These are phyloP conservation scores for Plodia interpunctella DNA, from an alignment of 1,140 invertebrate genomes.

Conservation along the genomic window DNA sequence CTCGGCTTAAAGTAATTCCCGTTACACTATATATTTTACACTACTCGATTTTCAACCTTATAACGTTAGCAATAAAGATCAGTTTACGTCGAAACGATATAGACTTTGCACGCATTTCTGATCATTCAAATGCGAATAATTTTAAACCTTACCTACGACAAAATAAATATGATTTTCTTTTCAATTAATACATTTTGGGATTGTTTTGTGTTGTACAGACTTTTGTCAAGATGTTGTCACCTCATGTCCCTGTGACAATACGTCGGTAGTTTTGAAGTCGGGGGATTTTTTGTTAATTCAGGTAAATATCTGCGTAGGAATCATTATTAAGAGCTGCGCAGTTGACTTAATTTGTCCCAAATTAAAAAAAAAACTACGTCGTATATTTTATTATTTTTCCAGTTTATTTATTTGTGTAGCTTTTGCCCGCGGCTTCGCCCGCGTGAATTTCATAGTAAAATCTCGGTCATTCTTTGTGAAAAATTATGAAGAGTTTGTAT, in stretches of 20 bases:
- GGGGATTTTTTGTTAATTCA: neutral
- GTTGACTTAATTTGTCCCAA: too few species aligned
- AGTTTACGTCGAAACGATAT: neutral
- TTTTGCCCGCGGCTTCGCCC: too few species aligned
- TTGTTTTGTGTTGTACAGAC: neutral
- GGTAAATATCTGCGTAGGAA: neutral
- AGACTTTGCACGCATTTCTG: neutral
- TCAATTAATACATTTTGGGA: neutral
- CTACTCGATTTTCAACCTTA: neutral
- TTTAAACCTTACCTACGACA: neutral
- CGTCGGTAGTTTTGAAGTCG: too few species aligned
- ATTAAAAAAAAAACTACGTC: too few species aligned
- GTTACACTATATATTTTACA: neutral
- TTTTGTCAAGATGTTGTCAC: slow-evolving; percentile 3
- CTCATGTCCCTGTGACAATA: neutral
- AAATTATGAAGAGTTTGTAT: too few species aligned
- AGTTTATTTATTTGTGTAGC: too few species aligned
- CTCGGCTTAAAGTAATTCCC: neutral
- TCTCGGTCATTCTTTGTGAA: too few species aligned
- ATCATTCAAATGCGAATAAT: neutral
- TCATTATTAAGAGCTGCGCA: neutral
- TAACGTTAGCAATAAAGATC: neutral
- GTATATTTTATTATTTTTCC: too few species aligned
- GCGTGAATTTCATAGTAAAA: too few species aligned
- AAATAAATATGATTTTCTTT: neutral